Evolutionary conservation across 1,140 invertebrate genomes (phyloP).

Genomic region (Drosophila cardini): DNA sequence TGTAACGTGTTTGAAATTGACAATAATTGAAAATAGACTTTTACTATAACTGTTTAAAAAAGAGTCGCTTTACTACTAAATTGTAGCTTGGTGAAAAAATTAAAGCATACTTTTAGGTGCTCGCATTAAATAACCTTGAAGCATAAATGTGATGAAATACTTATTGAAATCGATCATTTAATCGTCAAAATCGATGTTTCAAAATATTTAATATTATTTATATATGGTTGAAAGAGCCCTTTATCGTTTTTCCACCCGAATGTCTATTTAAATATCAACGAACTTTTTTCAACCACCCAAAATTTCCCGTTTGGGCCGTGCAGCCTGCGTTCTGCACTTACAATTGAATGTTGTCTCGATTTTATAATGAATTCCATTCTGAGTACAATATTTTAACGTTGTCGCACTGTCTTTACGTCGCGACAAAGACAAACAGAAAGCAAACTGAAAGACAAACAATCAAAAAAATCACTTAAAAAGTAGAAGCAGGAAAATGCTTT

Average conservation of each 20-base stretch:
- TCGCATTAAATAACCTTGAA: no score
- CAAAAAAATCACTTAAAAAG: conserved; percentile 46
- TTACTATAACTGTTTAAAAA: no score
- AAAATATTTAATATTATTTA: neutral
- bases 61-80: no score
- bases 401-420: conserved; percentile 31
- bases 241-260: neutral
- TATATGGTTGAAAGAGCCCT: neutral
- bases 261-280: conserved; percentile 3
- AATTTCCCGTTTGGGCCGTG: neutral
- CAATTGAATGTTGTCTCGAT: conserved; percentile 27
- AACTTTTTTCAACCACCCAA: neutral
- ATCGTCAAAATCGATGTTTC: no score
- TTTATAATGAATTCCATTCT: conserved; percentile 51
- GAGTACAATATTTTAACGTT: conserved; percentile 47
- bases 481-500: conserved; percentile 66
- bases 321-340: neutral
- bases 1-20: no score
- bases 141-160: no score
- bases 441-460: conserved; percentile 60
- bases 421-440: conserved; percentile 56
- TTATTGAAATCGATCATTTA: no score
- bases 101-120: no score
- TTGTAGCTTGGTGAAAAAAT: no score
- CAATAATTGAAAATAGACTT: no score